These are phyloP conservation scores for Petrocephalus schoutedeni DNA, from an alignment of 2,797 vertebrate species.

Conservation along the genomic window DNA sequence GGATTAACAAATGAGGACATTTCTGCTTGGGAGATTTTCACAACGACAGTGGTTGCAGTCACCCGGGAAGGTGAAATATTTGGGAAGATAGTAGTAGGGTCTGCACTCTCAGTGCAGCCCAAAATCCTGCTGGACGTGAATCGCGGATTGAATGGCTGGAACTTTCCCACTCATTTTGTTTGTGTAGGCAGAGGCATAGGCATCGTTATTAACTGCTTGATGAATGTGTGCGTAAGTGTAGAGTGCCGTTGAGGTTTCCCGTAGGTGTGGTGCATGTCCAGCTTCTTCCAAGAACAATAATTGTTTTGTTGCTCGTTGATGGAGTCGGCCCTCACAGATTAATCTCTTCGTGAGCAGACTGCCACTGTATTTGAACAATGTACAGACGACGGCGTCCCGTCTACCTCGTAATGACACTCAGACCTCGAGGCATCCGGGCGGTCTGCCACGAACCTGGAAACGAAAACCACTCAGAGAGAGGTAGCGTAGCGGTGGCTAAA, in stretches of 20 bases:
- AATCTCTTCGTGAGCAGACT: not conserved
- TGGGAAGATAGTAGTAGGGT: not conserved
- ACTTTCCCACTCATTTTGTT: not conserved
- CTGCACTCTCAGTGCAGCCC: not conserved
- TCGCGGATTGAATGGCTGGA: not conserved
- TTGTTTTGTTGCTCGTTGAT: not conserved
- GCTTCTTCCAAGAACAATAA: slow-evolving; percentile 3
- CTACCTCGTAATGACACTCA: not conserved
- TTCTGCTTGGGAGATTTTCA: not conserved
- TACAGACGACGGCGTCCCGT: not conserved
- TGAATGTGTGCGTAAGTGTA: not conserved
- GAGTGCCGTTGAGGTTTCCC: not conserved
- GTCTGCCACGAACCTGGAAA: not conserved
- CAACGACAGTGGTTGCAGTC: too few species aligned
- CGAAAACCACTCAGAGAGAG: not conserved
- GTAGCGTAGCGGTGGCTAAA: not conserved
- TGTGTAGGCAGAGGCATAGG: not conserved
- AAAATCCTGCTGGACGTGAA: not conserved
- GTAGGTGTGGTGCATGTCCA: not conserved
- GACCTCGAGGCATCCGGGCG: not conserved
- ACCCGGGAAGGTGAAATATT: not conserved
- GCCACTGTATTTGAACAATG: slow-evolving; percentile 7
- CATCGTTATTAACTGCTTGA: not conserved
- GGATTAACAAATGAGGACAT: not conserved
- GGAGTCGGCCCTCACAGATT: not conserved